Evolutionary conservation across 2,888 invertebrate species (phyloP).

Genomic region (Zaprionus lineosus): DNA sequence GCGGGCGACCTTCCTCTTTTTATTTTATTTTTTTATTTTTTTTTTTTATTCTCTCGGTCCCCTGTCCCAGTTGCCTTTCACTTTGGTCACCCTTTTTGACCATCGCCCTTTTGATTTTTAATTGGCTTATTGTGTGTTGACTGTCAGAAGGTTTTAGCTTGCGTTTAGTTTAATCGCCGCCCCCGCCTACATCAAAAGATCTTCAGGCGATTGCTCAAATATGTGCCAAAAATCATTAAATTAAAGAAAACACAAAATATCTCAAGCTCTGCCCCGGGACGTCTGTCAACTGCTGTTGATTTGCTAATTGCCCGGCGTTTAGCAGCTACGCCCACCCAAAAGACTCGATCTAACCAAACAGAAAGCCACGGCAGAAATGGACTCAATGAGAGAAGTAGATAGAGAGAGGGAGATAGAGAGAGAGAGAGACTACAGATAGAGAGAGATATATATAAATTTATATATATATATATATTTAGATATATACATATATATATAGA

Average conservation of each 20-base stretch:
- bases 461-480: slow-evolving; percentile 1
- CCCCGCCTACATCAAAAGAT: slow-evolving; percentile 26
- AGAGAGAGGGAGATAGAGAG: slow-evolving; percentile 12
- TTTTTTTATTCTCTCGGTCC: neutral
- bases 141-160: slow-evolving; percentile 41
- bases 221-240: slow-evolving; percentile 27
- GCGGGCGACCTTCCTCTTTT: neutral
- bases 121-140: slow-evolving; percentile 69
- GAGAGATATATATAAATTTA: neutral
- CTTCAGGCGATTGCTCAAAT: slow-evolving; percentile 4
- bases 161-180: too few species aligned
- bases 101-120: slow-evolving; percentile 59
- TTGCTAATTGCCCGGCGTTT: slow-evolving; percentile 71
- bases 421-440: slow-evolving; percentile 7
- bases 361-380: too few species aligned
- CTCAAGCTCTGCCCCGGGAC: slow-evolving; percentile 12
- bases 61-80: slow-evolving; percentile 12
- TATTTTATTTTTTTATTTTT: neutral
- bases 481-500: neutral
- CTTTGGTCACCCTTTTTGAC: slow-evolving; percentile 19
- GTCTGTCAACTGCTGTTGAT: slow-evolving; percentile 65
- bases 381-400: slow-evolving; percentile 6
- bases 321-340: slow-evolving; percentile 54
- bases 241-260: slow-evolving; percentile 33
- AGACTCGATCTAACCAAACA: slow-evolving; percentile 19